A percentile compares a stretch with the other conserved stretches of the same genome.
These are phyloP conservation scores for Pelecanus crispus DNA, from an alignment of 2,113 vertebrate genomes.

Conservation along the genomic window DNA sequence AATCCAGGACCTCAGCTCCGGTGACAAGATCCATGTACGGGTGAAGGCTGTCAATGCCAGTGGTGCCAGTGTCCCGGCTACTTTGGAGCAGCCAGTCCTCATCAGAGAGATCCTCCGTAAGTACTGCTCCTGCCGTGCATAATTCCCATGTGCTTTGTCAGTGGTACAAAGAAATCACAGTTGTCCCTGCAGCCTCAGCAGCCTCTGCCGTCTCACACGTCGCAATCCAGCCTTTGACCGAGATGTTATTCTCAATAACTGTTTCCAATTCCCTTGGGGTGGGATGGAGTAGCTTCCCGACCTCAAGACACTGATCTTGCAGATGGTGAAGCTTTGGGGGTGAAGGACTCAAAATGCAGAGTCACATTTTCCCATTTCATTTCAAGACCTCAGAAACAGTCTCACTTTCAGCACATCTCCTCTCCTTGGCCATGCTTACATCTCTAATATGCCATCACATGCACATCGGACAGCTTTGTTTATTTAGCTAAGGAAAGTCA, in stretches of 20 bases:
- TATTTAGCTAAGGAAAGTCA: neutral
- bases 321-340: neutral
- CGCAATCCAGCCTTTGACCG: neutral
- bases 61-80: constrained; percentile 69
- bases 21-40: constrained; percentile 78
- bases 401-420: neutral
- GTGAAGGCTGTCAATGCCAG: constrained; percentile 78
- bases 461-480: neutral
- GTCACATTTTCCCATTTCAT: neutral
- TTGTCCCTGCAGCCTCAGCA: neutral
- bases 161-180: neutral
- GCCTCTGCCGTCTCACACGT: neutral
- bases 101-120: constrained; percentile 80
- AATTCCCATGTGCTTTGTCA: neutral
- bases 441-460: neutral
- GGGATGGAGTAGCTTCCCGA: neutral
- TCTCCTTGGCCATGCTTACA: neutral
- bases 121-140: neutral
- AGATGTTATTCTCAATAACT: neutral
- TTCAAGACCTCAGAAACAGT: neutral
- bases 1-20: constrained; percentile 72
- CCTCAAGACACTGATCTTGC: neutral
- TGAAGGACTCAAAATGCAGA: neutral
- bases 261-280: neutral
- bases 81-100: constrained; percentile 73